Evolutionary conservation across 2,113 vertebrate species (phyloP).

Genomic region (Amphiprion ocellaris): DNA sequence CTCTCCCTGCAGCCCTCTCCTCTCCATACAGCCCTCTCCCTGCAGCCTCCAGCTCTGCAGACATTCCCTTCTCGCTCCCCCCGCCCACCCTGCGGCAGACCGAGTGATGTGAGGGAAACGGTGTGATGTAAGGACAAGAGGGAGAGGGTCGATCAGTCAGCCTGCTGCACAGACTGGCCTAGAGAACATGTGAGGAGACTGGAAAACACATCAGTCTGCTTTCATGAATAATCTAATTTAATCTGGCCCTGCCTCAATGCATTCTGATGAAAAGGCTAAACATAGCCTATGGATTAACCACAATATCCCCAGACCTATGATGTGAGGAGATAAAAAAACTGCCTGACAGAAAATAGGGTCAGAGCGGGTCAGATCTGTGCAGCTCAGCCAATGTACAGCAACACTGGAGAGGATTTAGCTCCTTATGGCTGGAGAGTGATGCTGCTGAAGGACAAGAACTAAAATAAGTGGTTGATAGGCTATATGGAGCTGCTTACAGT

Average conservation of each 20-base stretch:
- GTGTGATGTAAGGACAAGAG: conserved; percentile 67
- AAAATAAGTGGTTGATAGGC: not conserved
- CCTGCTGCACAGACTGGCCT: conserved; percentile 36
- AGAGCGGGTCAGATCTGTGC: conserved; percentile 25
- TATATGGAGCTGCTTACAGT: not conserved
- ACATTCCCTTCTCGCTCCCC: too few relatives aligned
- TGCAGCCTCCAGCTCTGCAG: too few relatives aligned
- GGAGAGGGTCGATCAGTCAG: conserved; percentile 33
- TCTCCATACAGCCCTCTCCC: too few relatives aligned
- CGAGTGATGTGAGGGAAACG: conserved; percentile 26
- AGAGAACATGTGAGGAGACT: conserved; percentile 51
- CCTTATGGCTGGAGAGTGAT: not conserved
- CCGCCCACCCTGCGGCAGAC: conserved; percentile 2
- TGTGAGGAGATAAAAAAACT: conserved; percentile 12
- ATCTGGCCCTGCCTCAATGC: conserved; percentile 50
- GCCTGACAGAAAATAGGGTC: conserved; percentile 13
- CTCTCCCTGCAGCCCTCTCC: too few relatives aligned
- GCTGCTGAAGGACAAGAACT: conserved; percentile 7
- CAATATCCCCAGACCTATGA: not conserved
- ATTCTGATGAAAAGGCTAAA: conserved; percentile 44
- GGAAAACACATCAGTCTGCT: conserved; percentile 51
- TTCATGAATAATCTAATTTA: conserved; percentile 68
- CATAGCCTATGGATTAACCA: conserved; percentile 49
- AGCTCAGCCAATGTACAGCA: not conserved
- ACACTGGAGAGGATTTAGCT: not conserved